These are phyloP conservation scores for Austrofundulus limnaeus DNA, from an alignment of 2,113 vertebrate genomes.

Conservation along the genomic window DNA sequence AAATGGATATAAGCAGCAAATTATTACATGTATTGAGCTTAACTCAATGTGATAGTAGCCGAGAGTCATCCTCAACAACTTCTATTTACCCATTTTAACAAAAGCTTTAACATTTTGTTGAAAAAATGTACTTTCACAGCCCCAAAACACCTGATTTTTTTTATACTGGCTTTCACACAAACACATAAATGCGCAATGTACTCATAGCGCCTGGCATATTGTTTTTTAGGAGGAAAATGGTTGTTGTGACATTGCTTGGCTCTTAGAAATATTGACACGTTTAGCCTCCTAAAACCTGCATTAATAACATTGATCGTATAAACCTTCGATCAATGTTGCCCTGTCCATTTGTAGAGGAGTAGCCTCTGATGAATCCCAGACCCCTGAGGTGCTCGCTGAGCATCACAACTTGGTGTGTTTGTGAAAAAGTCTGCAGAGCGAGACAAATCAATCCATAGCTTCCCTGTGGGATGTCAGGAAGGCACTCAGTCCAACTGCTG, in stretches of 20 bases:
- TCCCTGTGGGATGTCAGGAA: slow-evolving; percentile 33
- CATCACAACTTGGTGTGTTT: slow-evolving; percentile 49
- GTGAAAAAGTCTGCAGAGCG: slow-evolving; percentile 55
- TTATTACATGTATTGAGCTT: too few relatives aligned
- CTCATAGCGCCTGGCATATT: neutral
- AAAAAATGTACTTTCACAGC: neutral
- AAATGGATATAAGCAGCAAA: too few relatives aligned
- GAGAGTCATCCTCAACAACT: too few relatives aligned
- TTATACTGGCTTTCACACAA: neutral
- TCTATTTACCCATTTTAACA: too few relatives aligned
- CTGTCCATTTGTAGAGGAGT: slow-evolving; percentile 63
- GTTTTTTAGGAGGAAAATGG: neutral
- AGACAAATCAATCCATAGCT: slow-evolving; percentile 58
- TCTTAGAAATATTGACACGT: slow-evolving; percentile 45
- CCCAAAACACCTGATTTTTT: neutral
- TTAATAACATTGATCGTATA: slow-evolving; percentile 59
- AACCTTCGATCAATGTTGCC: slow-evolving; percentile 65
- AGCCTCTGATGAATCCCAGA: slow-evolving; percentile 33
- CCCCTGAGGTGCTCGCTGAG: slow-evolving; percentile 37
- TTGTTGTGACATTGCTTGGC: slow-evolving; percentile 33
- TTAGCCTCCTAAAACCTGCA: slow-evolving; percentile 49
- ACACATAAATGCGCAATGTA: slow-evolving; percentile 3
- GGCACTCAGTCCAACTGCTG: slow-evolving; percentile 25
- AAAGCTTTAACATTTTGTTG: too few relatives aligned
- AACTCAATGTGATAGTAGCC: too few relatives aligned